Percentiles rank a stretch among this genome's conserved stretches.
Evolutionary conservation across 2,888 invertebrate genomes (phyloP).

Genomic region (Lasioglossum villosulum): DNA sequence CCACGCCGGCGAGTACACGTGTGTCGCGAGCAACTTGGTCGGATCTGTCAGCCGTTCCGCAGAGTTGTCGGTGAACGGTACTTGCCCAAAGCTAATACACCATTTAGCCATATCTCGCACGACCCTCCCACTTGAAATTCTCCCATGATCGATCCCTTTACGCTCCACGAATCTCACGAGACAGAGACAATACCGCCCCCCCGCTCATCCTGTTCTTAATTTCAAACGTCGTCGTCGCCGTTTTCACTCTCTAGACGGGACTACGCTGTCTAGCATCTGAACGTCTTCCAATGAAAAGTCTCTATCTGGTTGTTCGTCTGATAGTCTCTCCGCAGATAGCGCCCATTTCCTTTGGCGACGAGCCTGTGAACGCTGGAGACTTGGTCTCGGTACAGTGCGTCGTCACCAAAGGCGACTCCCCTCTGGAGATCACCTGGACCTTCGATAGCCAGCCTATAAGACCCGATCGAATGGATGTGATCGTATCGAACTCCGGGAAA

Average conservation of each 20-base stretch:
- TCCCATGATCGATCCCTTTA: slow-evolving; percentile 25
- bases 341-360: slow-evolving; percentile 91
- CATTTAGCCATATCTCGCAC: slow-evolving; percentile 51
- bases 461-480: slow-evolving; percentile 73
- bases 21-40: slow-evolving; percentile 85
- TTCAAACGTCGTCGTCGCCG: neutral
- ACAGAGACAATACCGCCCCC: neutral
- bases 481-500: slow-evolving; percentile 78
- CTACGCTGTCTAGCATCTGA: neutral
- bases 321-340: slow-evolving; percentile 90
- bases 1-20: slow-evolving; percentile 85
- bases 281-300: neutral
- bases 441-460: slow-evolving; percentile 85
- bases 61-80: slow-evolving; percentile 85
- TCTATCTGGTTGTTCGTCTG: slow-evolving; percentile 37
- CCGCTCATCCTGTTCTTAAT: neutral
- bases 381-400: slow-evolving; percentile 90
- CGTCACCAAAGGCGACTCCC: slow-evolving; percentile 91
- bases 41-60: slow-evolving; percentile 85
- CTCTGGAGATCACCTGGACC: slow-evolving; percentile 91
- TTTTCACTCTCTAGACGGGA: neutral
- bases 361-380: slow-evolving; percentile 91
- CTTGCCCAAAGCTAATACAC: slow-evolving; percentile 39
- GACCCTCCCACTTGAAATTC: slow-evolving; percentile 16
- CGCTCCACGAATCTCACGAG: slow-evolving; percentile 6